Evolutionary conservation across 2,797 vertebrate genomes (phyloP).

Genomic region (Brotula barbata): DNA sequence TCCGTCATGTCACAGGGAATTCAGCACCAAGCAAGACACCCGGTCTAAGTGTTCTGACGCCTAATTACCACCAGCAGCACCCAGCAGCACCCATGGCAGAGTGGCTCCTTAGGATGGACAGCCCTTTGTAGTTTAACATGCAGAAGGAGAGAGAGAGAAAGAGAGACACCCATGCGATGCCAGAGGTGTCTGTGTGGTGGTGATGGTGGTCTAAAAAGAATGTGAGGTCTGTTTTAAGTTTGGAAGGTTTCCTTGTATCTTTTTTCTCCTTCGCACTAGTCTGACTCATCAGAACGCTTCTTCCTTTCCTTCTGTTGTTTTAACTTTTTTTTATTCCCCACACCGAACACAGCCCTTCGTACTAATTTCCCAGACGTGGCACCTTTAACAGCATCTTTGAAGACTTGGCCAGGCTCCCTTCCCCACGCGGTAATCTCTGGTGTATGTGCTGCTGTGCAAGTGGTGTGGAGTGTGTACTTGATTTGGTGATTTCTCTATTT

Average conservation of each 20-base stretch:
- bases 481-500: conserved; percentile 6
- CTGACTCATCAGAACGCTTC: conserved; percentile 63
- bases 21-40: conserved; percentile 54
- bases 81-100: conserved; percentile 59
- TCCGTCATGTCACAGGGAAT: conserved; percentile 75
- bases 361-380: conserved; percentile 50
- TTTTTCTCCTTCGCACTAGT: conserved; percentile 33
- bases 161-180: conserved; percentile 17
- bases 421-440: conserved; percentile 12
- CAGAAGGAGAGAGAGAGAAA: conserved; percentile 11
- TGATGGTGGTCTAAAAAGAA: conserved; percentile 47
- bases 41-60: conserved; percentile 77
- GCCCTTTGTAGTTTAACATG: conserved; percentile 71
- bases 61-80: conserved; percentile 77
- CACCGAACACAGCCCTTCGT: conserved; percentile 47
- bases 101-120: conserved; percentile 57
- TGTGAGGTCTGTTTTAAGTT: conserved; percentile 62
- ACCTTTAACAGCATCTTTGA: conserved; percentile 47
- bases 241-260: conserved; percentile 23
- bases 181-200: conserved; percentile 4
- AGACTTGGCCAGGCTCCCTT: conserved; percentile 31
- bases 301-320: conserved; percentile 47
- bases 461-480: conserved; percentile 12
- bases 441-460: conserved; percentile 18
- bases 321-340: conserved; percentile 15